Conservation (phyloP, 2,888 invertebrate genomes). For the Caenorhabditis afra region DNA sequence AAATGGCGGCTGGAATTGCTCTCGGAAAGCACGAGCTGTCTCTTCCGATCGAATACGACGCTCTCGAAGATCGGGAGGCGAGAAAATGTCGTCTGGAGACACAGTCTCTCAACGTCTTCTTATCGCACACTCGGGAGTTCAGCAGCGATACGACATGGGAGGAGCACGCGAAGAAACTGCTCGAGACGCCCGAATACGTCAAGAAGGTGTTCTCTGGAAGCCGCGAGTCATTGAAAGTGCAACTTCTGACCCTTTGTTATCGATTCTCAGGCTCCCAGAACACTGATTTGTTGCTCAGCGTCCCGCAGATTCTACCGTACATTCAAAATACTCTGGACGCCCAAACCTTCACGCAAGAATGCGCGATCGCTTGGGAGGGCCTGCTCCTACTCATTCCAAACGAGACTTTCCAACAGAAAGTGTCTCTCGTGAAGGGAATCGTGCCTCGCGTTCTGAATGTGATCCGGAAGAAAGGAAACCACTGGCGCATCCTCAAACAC, state of each 20-base stretch:
- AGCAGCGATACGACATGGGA: conserved; percentile 15
- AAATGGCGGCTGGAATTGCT: conserved; percentile 35
- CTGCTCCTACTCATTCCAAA: conserved; percentile 8
- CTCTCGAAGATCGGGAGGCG: conserved; percentile 43
- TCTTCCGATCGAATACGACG: conserved; percentile 32
- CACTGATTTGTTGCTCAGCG: conserved; percentile 17
- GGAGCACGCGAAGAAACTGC: conserved; percentile 32
- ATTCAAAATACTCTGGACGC: conserved; percentile 38
- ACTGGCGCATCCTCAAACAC: conserved; percentile 52
- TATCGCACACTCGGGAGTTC: conserved; percentile 18
- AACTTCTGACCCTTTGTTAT: conserved; percentile 29
- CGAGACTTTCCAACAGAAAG: conserved; percentile 37
- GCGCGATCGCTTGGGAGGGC: conserved; percentile 41
- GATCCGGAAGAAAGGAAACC: conserved; percentile 68
- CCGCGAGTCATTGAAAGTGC: conserved; percentile 27
- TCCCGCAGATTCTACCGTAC: conserved; percentile 17
- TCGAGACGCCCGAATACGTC: conserved; percentile 31
- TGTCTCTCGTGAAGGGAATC: conserved; percentile 67
- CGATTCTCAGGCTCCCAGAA: conserved; percentile 12
- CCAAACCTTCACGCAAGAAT: conserved; percentile 41
- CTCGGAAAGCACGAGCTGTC: conserved; percentile 34
- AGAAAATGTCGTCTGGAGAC: conserved; percentile 42
- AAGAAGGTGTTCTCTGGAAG: conserved; percentile 47
- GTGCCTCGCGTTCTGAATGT: conserved; percentile 68
- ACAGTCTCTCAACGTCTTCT: conserved; percentile 36